phyloP scores from a whole-genome alignment of 2,888 invertebrate genomes.

The Apotomis turbidana region DNA sequence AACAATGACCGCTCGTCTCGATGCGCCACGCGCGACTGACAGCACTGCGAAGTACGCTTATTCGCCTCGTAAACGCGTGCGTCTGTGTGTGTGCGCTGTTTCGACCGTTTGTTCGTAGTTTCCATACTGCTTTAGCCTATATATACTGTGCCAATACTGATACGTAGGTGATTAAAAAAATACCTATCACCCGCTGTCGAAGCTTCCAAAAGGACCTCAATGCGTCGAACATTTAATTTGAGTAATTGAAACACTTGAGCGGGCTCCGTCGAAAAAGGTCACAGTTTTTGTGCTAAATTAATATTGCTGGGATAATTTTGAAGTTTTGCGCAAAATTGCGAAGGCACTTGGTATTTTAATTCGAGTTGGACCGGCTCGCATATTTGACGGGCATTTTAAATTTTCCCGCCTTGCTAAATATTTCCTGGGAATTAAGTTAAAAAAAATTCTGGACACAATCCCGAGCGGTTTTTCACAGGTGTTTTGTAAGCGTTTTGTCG shows the following conservation, averaged over 20 bases:
- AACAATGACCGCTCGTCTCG: no score
- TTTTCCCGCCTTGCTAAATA: constrained; percentile 35
- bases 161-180: constrained; percentile 30
- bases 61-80: no score
- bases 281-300: constrained; percentile 54
- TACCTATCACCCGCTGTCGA: constrained; percentile 14
- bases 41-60: no score
- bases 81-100: no score
- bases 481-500: background rate
- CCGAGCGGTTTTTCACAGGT: background rate
- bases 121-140: no score
- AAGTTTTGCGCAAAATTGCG: constrained; percentile 42
- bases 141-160: background rate
- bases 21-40: no score
- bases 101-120: no score
- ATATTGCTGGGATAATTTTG: constrained; percentile 45
- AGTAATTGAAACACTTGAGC: constrained; percentile 59
- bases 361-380: constrained; percentile 26
- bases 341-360: constrained; percentile 41
- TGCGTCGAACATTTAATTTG: constrained; percentile 59
- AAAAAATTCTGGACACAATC: constrained; percentile 9
- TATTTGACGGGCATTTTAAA: constrained; percentile 33
- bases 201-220: constrained; percentile 45
- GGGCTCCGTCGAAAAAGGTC: constrained; percentile 46
- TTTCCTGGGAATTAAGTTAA: constrained; percentile 21